Evolutionary conservation across 2,888 invertebrate genomes (phyloP).

Genomic region (Theodoxus fluviatilis): DNA sequence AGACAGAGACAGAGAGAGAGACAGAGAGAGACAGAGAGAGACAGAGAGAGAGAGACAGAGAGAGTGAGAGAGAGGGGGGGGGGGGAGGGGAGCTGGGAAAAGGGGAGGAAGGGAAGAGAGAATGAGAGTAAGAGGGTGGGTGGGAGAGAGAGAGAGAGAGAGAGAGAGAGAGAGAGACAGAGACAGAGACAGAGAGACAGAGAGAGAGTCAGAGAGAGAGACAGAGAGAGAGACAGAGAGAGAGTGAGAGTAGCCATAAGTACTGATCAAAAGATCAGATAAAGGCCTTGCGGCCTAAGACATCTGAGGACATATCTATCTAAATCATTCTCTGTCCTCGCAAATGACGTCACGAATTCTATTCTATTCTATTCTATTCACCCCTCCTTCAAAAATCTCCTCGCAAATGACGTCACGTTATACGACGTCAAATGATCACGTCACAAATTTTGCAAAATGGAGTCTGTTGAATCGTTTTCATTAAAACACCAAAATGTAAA

Average conservation of each 20-base stretch:
- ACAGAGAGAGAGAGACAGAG: background rate
- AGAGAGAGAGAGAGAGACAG: constrained; percentile 14
- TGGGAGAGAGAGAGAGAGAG: constrained; percentile 17
- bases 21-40: background rate
- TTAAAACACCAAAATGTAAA: too few species aligned
- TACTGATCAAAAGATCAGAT: too few species aligned
- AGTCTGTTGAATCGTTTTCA: too few species aligned
- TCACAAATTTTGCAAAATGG: too few species aligned
- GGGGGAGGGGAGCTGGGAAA: background rate
- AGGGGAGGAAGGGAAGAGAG: background rate
- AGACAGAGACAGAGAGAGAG: background rate
- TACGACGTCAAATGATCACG: too few species aligned
- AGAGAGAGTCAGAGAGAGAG: constrained; percentile 6
- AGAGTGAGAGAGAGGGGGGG: constrained; percentile 7
- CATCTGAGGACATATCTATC: too few species aligned
- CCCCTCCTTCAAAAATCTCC: too few species aligned
- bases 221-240: background rate
- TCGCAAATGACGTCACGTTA: too few species aligned
- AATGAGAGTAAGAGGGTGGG: background rate
- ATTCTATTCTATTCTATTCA: too few species aligned
- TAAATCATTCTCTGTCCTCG: too few species aligned
- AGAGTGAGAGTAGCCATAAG: background rate
- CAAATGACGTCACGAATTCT: too few species aligned
- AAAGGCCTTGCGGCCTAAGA: too few species aligned
- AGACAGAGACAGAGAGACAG: constrained; percentile 15